Base-by-base conservation (phyloP, 1,140 invertebrate species). In the Calephelis nemesis region DNA sequence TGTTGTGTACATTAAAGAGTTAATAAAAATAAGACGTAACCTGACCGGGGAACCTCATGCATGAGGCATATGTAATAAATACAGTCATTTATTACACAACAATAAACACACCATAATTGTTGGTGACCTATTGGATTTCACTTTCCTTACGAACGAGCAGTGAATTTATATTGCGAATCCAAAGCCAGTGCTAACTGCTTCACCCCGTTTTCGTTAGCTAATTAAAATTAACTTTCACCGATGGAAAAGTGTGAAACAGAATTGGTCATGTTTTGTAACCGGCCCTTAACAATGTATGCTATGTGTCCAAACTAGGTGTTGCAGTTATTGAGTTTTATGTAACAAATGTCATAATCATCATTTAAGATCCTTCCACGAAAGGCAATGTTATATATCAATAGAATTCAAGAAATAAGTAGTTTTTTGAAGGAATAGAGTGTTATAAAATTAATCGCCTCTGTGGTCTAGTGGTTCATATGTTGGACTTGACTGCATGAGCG, bases 211-310 rank as follows among this genome's bases (percentile, higher is more conserved):
- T 75, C 63, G 75, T 72, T 65, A 70, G 70, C 71, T 63, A 54
- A 74, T 74, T 67, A 71, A 77, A 77, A 81, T 81, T 75, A 77
- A 83, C 83, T 85, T 83, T 85, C 83, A 71, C 80, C 72, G 15
- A 19, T n/a, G 64, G 74, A 79, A 75, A 83, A 70, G 70, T 60
- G 75, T 76, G 75, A 74, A 73, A 71, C 70, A 13, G 74, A 78
- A 78, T 77, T 70, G 74, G 68, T 70, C 39, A 52, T 60, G 75
- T 81, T 77, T 72, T 70, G 72, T 75, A 77, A 75, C 58, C 48
- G 52, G 69, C 67, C 52, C 52, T 54, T 54, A 54, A 52, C 15
- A 54, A 54, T 30, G 62, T 69, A 54, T 48, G 52, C 40, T 71
- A 68, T 69, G 66, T 63, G 12, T 49, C 63, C 13, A 5, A 54